phyloP scores from a whole-genome alignment of 2,888 invertebrate genomes.

The Drosophila incognita region DNA sequence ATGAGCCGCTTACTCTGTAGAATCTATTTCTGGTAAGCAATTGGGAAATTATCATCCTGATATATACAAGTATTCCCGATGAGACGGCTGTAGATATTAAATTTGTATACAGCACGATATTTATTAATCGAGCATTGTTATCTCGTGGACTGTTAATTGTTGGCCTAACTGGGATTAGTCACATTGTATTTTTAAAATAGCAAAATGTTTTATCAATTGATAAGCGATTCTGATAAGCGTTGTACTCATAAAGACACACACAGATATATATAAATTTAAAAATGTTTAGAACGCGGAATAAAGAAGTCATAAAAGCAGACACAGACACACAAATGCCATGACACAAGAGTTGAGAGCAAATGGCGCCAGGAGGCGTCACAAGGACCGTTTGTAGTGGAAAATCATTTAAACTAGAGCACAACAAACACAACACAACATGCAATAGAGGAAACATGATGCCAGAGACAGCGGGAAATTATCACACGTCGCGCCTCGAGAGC shows the following conservation, averaged over 20 bases:
- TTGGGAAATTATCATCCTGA: background rate
- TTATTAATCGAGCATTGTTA: background rate
- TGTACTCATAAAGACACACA: conserved; percentile 12
- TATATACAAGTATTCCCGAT: background rate
- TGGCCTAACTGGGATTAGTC: background rate
- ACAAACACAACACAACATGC: conserved; percentile 32
- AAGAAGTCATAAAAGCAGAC: conserved; percentile 28
- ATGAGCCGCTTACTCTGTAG: conserved; percentile 37
- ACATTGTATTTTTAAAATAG: conserved; percentile 36
- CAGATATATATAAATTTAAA: background rate
- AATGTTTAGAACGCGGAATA: conserved; percentile 14
- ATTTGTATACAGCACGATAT: background rate
- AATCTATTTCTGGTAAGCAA: background rate
- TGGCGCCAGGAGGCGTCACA: conserved; percentile 74
- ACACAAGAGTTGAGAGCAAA: conserved; percentile 44
- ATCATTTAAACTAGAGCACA: conserved; percentile 76
- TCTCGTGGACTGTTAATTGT: background rate
- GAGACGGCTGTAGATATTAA: background rate
- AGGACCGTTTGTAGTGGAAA: conserved; percentile 72
- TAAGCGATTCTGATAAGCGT: conserved; percentile 49
- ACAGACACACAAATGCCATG: conserved; percentile 14
- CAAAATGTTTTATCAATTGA: conserved; percentile 45
- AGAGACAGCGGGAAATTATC: conserved; percentile 56
- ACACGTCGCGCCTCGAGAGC: conserved; percentile 41
- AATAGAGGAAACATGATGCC: conserved; percentile 10